phyloP scores from a whole-genome alignment of 2,888 invertebrate genomes.

The Drepana falcataria region DNA sequence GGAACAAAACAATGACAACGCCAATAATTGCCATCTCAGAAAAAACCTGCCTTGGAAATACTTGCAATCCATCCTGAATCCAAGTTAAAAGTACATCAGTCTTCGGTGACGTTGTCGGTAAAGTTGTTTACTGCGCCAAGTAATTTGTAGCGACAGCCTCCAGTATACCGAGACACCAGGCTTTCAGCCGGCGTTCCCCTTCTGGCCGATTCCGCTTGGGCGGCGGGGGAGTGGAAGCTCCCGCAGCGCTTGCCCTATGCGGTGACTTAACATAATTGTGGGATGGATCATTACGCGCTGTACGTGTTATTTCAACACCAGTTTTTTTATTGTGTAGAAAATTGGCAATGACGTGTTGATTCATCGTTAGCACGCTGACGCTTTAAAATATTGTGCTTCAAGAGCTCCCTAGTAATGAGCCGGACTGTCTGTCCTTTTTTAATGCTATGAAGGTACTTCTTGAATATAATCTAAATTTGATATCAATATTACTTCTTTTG shows the following conservation, averaged over 20 bases:
- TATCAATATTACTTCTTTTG: too few species aligned
- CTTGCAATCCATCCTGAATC: conserved; percentile 25
- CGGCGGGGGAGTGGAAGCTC: conserved; percentile 17
- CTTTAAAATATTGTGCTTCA: conserved; percentile 6
- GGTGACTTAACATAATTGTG: conserved; percentile 58
- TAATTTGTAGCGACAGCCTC: conserved; percentile 42
- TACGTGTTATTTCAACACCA: conserved; percentile 34
- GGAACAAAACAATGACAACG: neutral
- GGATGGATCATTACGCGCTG: conserved; percentile 53
- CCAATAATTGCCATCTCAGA: neutral
- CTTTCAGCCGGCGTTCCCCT: conserved; percentile 2
- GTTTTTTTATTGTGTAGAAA: conserved; percentile 41
- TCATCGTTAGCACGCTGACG: neutral
- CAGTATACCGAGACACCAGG: conserved; percentile 17
- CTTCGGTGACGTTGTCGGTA: conserved; percentile 43
- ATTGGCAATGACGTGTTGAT: conserved; percentile 24
- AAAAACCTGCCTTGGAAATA: conserved; percentile 7
- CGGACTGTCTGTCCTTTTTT: too few species aligned
- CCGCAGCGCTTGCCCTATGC: conserved; percentile 18
- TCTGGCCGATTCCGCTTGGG: neutral
- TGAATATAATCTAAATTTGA: too few species aligned
- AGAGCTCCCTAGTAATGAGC: too few species aligned
- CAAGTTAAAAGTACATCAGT: conserved; percentile 50
- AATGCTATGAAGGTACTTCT: too few species aligned
- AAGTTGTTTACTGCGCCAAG: conserved; percentile 45